Conservation (phyloP, 30 jellyfish, hydroid and myxozoan genomes). For the Haliclystus octoradiatus region DNA sequence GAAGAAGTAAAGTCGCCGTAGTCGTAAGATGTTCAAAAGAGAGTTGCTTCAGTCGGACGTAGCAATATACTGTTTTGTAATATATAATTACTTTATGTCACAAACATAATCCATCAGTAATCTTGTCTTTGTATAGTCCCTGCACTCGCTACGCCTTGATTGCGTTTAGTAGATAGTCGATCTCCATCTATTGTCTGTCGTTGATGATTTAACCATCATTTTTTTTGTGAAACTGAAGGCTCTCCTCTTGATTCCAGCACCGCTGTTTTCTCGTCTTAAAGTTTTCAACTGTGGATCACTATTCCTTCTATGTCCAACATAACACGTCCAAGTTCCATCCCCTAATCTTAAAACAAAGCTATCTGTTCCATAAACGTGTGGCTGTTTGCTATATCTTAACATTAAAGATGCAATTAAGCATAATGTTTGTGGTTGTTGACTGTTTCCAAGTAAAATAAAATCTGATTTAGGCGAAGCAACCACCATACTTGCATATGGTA, state of each 20-base stretch:
- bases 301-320: background rate
- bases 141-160: no score
- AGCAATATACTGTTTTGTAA: no score
- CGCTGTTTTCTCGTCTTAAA: background rate
- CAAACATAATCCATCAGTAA: no score
- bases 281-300: background rate
- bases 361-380: conserved; percentile 27
- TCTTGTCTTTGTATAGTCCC: no score
- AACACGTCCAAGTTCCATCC: conserved; percentile 5
- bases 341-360: conserved; percentile 16
- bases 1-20: no score
- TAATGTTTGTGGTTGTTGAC: background rate
- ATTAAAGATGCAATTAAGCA: background rate
- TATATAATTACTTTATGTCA: no score
- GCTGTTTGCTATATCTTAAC: conserved; percentile 13
- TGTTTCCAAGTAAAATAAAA: background rate
- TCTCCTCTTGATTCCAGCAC: background rate
- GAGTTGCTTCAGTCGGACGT: no score
- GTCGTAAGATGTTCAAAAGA: no score
- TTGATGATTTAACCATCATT: background rate
- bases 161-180: background rate
- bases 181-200: background rate
- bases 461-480: background rate
- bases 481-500: background rate
- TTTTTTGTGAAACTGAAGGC: background rate